Percentiles rank a stretch among this genome's conserved stretches.
Conservation (phyloP, 2,888 invertebrate genomes). For the Alentia gelatinosa region DNA sequence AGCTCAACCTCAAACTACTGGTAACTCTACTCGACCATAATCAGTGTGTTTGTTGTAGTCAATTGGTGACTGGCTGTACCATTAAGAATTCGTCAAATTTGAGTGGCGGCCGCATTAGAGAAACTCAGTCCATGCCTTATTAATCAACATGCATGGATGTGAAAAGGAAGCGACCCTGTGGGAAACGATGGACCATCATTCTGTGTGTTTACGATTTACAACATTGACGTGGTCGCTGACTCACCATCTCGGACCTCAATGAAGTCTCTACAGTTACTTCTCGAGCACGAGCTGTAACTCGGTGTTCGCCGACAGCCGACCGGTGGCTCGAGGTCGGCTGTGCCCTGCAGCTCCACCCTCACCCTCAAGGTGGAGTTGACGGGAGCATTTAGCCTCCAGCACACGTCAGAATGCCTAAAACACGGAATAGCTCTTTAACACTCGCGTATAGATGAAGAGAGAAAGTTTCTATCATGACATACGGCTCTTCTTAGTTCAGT, state of each 20-base stretch:
- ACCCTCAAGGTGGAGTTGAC: background rate
- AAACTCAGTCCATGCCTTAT: background rate
- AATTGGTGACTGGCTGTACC: background rate
- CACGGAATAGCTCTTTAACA: background rate
- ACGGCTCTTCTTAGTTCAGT: background rate
- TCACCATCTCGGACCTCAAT: slow-evolving; percentile 28
- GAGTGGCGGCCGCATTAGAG: background rate
- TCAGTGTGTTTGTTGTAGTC: no score
- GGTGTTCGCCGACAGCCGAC: background rate
- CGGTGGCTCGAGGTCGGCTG: background rate
- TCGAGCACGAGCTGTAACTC: background rate
- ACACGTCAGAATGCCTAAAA: background rate
- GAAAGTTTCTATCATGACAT: background rate
- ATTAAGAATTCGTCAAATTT: background rate
- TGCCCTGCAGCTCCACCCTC: background rate
- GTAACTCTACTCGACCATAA: no score
- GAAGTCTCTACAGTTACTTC: slow-evolving; percentile 3
- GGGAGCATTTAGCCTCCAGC: background rate
- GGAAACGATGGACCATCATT: background rate
- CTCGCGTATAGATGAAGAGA: background rate
- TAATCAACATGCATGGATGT: background rate
- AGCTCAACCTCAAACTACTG: no score
- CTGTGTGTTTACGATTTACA: background rate
- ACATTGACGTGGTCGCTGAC: background rate
- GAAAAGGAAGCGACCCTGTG: background rate